These are phyloP conservation scores for Batillaria attramentaria DNA, from an alignment of 1,140 invertebrate genomes.

Conservation along the genomic window DNA sequence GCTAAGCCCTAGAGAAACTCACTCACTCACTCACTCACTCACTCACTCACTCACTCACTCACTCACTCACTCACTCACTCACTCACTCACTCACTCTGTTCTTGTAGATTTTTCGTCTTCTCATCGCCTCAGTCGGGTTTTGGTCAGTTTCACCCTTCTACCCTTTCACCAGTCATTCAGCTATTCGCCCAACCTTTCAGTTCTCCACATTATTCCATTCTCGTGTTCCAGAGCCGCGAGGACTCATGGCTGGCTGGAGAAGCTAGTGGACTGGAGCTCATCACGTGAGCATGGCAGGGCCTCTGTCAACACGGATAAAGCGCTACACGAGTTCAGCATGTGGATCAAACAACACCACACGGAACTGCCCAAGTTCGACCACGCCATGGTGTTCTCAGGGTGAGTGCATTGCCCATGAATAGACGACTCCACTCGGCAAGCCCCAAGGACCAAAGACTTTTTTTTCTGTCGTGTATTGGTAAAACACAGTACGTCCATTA, in stretches of 20 bases:
- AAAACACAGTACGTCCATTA: too few species aligned
- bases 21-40: background rate
- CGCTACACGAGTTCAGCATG: constrained; percentile 46
- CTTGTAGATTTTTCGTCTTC: background rate
- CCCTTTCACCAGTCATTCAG: too few species aligned
- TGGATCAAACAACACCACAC: constrained; percentile 39
- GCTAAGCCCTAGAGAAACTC: too few species aligned
- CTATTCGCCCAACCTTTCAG: too few species aligned
- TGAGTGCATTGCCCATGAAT: too few species aligned
- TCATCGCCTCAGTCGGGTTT: too few species aligned
- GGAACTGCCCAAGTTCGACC: constrained; percentile 50
- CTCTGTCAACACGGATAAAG: constrained; percentile 43
- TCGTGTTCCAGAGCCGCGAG: constrained; percentile 41
- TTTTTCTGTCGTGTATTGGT: too few species aligned
- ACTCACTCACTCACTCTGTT: background rate
- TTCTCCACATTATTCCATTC: too few species aligned
- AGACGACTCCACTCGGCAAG: too few species aligned
- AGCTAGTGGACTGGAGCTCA: constrained; percentile 45
- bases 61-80: background rate
- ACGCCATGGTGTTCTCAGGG: constrained; percentile 56
- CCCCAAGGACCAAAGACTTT: too few species aligned
- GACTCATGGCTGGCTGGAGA: constrained; percentile 53
- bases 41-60: constrained; percentile 10
- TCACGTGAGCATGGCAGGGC: constrained; percentile 31
- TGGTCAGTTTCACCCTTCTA: too few species aligned